A percentile compares a stretch with the other conserved stretches of the same genome.
phyloP scores from a whole-genome alignment of 2,797 vertebrate species.

The Rhodeus uyekii region DNA sequence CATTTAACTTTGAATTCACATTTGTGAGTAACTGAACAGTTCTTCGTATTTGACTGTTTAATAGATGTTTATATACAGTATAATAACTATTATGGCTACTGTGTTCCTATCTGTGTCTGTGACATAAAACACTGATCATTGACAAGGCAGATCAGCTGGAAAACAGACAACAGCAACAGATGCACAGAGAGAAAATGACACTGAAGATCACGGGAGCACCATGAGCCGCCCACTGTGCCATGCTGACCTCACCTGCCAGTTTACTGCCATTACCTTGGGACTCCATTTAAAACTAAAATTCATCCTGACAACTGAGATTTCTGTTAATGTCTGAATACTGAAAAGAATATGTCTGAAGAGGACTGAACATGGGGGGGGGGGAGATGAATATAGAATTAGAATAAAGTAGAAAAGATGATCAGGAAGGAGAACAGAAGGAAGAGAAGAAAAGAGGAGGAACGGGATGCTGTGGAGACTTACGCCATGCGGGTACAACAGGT shows the following conservation, averaged over 20 bases:
- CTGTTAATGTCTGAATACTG: background rate
- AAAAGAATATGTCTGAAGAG: conserved; percentile 28
- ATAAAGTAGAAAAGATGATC: conserved; percentile 1
- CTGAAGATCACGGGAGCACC: conserved; percentile 38
- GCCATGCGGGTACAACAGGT: conserved; percentile 93
- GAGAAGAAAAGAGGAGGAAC: conserved; percentile 39
- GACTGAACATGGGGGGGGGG: background rate
- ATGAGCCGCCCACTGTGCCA: conserved; percentile 15
- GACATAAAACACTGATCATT: conserved; percentile 34
- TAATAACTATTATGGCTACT: background rate
- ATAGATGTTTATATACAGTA: background rate
- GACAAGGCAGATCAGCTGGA: conserved; percentile 15
- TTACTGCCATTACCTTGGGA: background rate
- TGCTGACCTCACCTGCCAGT: conserved; percentile 13
- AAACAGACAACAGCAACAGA: conserved; percentile 27
- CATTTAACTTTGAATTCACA: background rate
- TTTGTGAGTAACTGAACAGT: background rate
- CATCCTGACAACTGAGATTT: background rate
- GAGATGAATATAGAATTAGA: background rate
- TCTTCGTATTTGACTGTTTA: background rate
- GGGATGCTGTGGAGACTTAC: conserved; percentile 81
- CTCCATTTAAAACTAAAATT: background rate
- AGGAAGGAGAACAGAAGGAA: conserved; percentile 2
- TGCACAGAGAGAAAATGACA: conserved; percentile 22
- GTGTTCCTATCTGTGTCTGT: conserved; percentile 48